These are phyloP conservation scores for Pseudorasbora parva DNA, from an alignment of 2,113 vertebrate species.

Conservation along the genomic window DNA sequence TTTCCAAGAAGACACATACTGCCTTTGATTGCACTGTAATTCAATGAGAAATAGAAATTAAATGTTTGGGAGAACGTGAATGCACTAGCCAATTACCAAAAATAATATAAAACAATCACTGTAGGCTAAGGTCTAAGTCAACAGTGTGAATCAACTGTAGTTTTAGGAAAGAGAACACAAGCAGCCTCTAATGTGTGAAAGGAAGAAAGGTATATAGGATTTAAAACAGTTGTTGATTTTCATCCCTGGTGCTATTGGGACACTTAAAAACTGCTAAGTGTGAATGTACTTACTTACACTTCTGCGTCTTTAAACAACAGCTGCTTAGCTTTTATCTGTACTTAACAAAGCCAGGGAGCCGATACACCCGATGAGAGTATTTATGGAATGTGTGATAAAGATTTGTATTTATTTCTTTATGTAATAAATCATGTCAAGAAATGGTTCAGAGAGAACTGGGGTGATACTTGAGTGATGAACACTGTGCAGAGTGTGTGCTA, in stretches of 20 bases:
- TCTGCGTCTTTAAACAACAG: conserved; percentile 42
- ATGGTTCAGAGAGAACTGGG: neutral
- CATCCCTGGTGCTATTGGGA: conserved; percentile 9
- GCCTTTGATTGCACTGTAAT: conserved; percentile 55
- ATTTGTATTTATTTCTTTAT: neutral
- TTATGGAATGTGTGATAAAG: neutral
- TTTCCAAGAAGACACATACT: conserved; percentile 50
- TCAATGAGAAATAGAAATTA: conserved; percentile 50
- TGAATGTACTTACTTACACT: neutral
- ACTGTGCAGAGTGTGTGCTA: too few relatives aligned
- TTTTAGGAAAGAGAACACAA: neutral
- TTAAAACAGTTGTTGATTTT: conserved; percentile 12
- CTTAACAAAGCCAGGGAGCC: conserved; percentile 19
- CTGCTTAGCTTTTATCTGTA: conserved; percentile 50
- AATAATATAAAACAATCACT: conserved; percentile 35
- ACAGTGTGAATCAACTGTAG: neutral
- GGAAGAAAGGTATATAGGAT: neutral
- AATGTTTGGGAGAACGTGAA: conserved; percentile 4
- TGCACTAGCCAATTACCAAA: conserved; percentile 29
- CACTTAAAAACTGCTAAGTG: too few relatives aligned
- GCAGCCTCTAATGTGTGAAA: neutral
- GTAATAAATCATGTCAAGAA: neutral
- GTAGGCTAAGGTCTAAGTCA: neutral
- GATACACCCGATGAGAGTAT: neutral
- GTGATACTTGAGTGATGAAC: neutral